Percentiles rank a stretch among this genome's conserved stretches.
Conservation (phyloP, 2,888 invertebrate genomes). For the Muschampia staudingeri region DNA sequence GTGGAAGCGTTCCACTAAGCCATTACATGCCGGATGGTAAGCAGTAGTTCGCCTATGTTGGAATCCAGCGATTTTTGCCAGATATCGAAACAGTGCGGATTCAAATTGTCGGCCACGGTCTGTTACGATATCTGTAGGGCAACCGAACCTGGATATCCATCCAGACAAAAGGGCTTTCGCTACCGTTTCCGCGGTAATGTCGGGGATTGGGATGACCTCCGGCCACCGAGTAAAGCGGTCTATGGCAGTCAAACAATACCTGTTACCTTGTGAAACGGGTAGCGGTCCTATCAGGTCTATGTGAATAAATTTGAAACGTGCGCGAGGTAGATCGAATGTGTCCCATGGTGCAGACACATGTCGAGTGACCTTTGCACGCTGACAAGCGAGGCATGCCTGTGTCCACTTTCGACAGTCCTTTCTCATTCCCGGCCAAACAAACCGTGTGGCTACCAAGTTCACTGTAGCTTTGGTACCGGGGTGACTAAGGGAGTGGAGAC, state of each 20-base stretch:
- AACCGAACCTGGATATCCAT: background rate
- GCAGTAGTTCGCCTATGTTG: background rate
- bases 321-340: background rate
- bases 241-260: slow-evolving; percentile 12
- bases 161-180: background rate
- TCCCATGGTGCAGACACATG: background rate
- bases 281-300: slow-evolving; percentile 1
- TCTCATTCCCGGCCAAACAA: slow-evolving; percentile 13
- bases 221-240: slow-evolving; percentile 1
- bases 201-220: background rate
- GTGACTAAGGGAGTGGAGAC: background rate
- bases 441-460: background rate
- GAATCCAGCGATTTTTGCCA: background rate
- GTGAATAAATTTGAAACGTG: background rate
- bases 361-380: background rate
- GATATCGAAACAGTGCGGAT: background rate
- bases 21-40: slow-evolving; percentile 1
- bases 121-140: background rate
- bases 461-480: background rate
- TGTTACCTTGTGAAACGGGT: background rate
- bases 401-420: background rate
- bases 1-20: background rate
- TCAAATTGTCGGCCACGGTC: slow-evolving; percentile 1
- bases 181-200: slow-evolving; percentile 4
- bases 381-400: background rate